Conservation (phyloP, 2,888 invertebrate species). For the Allygus modestus region DNA sequence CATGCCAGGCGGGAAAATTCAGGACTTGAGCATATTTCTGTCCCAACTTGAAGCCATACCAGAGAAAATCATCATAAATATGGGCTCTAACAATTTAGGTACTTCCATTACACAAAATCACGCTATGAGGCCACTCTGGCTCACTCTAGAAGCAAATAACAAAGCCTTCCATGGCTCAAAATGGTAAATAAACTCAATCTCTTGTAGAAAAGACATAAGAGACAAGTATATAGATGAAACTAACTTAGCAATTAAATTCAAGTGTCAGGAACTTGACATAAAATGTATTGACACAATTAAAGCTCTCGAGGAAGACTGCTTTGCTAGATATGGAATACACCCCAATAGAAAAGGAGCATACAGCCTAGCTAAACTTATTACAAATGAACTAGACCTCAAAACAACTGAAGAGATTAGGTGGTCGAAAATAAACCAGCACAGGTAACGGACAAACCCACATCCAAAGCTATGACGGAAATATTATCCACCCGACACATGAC, state of each 20-base stretch:
- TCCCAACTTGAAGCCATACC: background rate
- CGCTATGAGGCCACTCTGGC: slow-evolving; percentile 16
- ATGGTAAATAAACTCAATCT: background rate
- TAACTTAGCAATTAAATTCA: background rate
- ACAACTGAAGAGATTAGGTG: too few species aligned
- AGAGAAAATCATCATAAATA: background rate
- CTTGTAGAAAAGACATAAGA: background rate
- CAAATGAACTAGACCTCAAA: too few species aligned
- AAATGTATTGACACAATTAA: background rate
- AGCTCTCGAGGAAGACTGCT: background rate
- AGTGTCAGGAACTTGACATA: background rate
- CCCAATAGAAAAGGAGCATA: background rate
- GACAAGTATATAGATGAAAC: background rate
- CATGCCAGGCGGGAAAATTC: background rate
- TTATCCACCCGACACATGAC: too few species aligned
- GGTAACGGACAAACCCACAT: too few species aligned
- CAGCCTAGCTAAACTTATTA: too few species aligned
- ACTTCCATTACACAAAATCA: background rate
- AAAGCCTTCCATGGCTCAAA: background rate
- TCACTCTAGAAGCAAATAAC: background rate
- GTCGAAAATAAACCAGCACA: too few species aligned
- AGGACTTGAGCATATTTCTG: background rate
- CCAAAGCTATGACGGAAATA: too few species aligned
- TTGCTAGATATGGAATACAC: background rate
- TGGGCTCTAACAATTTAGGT: background rate